Evolutionary conservation across 2,797 vertebrate species (phyloP).

Genomic region (Myotis daubentonii): DNA sequence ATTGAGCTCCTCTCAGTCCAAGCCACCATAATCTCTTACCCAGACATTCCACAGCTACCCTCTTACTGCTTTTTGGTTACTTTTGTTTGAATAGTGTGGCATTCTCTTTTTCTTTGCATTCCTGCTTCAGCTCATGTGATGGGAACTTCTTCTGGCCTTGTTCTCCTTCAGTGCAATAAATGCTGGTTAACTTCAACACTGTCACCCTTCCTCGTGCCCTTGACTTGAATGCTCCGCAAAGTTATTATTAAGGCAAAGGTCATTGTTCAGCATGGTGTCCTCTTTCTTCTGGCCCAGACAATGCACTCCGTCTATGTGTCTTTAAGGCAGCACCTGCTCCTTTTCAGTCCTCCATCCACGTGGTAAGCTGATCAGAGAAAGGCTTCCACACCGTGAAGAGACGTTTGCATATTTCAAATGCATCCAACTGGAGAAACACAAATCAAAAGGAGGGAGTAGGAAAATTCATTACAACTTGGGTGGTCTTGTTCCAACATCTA

Average conservation of each 20-base stretch:
- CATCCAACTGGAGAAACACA: not conserved
- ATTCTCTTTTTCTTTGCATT: not conserved
- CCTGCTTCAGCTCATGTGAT: not conserved
- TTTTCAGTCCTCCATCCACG: not conserved
- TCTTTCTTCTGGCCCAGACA: not conserved
- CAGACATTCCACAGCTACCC: not conserved
- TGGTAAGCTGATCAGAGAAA: not conserved
- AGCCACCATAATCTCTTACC: not conserved
- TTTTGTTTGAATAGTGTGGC: not conserved
- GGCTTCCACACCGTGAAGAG: not conserved
- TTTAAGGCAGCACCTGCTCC: not conserved
- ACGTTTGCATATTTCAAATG: not conserved
- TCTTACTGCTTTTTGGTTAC: not conserved
- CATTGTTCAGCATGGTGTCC: not conserved
- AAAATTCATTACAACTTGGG: not conserved
- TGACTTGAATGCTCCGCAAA: not conserved
- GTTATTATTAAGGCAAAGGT: not conserved
- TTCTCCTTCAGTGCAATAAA: not conserved
- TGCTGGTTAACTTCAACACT: not conserved
- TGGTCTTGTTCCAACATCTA: no score
- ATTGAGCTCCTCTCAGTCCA: not conserved
- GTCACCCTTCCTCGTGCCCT: not conserved
- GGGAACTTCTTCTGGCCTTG: not conserved
- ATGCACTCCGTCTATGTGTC: not conserved
- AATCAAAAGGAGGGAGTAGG: not conserved